Evolutionary conservation across 2,113 vertebrate species (phyloP).

Genomic region (Echinops telfairi): DNA sequence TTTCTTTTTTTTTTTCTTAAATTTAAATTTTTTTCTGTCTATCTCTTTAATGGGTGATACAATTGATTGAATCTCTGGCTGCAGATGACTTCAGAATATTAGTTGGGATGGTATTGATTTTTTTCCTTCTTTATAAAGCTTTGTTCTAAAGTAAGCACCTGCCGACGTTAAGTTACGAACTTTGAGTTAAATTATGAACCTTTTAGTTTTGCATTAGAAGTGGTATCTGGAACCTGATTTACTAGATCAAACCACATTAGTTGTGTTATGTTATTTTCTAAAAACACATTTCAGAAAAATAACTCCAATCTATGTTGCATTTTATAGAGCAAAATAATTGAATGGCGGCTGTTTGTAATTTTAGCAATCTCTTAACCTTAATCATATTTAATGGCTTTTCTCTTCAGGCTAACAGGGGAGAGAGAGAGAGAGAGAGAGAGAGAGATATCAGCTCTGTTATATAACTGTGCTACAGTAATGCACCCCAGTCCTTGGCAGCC

Average conservation of each 20-base stretch:
- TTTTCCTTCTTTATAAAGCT: constrained; percentile 54
- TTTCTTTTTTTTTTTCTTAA: not conserved
- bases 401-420: constrained; percentile 90
- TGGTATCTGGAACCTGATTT: constrained; percentile 88
- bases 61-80: constrained; percentile 84
- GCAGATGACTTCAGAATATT: constrained; percentile 80
- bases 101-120: constrained; percentile 81
- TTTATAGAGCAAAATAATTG: constrained; percentile 92
- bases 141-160: constrained; percentile 80
- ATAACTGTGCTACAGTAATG: constrained; percentile 79
- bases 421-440: constrained; percentile 68
- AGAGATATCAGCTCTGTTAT: constrained; percentile 84
- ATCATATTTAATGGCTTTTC: constrained; percentile 93
- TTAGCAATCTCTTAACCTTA: constrained; percentile 93
- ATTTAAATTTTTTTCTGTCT: constrained; percentile 71
- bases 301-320: constrained; percentile 90
- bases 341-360: constrained; percentile 92
- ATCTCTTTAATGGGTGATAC: constrained; percentile 84
- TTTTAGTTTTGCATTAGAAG: constrained; percentile 88
- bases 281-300: constrained; percentile 91
- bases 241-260: constrained; percentile 90
- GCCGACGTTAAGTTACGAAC: constrained; percentile 84
- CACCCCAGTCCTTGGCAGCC: constrained; percentile 85
- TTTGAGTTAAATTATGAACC: constrained; percentile 88
- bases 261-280: constrained; percentile 90